These are phyloP conservation scores for Cromileptes altivelis DNA, from an alignment of 2,113 vertebrate genomes.

Conservation along the genomic window DNA sequence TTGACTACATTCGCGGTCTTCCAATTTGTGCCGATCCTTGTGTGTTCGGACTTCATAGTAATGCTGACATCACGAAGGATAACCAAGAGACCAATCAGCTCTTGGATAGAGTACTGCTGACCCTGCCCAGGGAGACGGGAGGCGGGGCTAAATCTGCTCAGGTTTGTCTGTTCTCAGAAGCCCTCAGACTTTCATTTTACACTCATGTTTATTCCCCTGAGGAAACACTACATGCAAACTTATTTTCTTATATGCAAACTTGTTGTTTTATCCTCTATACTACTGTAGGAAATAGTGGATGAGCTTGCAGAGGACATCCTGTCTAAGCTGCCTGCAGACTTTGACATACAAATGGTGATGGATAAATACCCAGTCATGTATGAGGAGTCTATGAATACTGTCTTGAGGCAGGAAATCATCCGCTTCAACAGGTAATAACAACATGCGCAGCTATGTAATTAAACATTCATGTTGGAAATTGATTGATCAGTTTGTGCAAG, in stretches of 20 bases:
- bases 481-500: not conserved
- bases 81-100: conserved; percentile 96
- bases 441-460: not conserved
- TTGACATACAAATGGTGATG: conserved; percentile 87
- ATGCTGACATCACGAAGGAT: conserved; percentile 95
- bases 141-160: conserved; percentile 91
- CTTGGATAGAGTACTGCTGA: conserved; percentile 90
- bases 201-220: conserved; percentile 6
- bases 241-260: not conserved
- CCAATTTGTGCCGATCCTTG: conserved; percentile 90
- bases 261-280: not conserved
- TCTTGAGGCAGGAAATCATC: conserved; percentile 93
- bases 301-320: conserved; percentile 92
- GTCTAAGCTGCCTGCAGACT: conserved; percentile 90
- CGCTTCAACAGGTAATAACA: conserved; percentile 92
- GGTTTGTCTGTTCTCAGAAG: conserved; percentile 78
- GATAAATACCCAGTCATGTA: conserved; percentile 91
- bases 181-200: not conserved
- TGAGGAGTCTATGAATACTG: conserved; percentile 95
- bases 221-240: not conserved
- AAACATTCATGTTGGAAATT: not conserved
- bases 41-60: conserved; percentile 95
- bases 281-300: conserved; percentile 89
- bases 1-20: conserved; percentile 89
- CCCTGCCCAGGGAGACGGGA: conserved; percentile 90